phyloP scores from a whole-genome alignment of 1,140 invertebrate species.

The Hyles vespertilio region DNA sequence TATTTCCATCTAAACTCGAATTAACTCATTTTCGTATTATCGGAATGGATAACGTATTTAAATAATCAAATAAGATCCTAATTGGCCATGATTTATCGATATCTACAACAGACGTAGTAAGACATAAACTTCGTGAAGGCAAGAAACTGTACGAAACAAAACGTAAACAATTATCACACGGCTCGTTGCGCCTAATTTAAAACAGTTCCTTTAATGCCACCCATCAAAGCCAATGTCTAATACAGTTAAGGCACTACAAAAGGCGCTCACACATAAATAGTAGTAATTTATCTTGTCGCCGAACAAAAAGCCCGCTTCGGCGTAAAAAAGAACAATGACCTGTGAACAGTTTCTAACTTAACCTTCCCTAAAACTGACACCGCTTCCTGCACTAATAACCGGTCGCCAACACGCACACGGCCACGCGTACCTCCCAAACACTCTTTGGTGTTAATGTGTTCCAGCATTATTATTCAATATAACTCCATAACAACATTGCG shows the following conservation, averaged over 20 bases:
- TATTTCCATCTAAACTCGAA: neutral
- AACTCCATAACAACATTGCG: conserved; percentile 2
- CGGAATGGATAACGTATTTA: too few species aligned
- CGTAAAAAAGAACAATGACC: conserved; percentile 66
- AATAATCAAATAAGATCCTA: too few species aligned
- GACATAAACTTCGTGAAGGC: too few species aligned
- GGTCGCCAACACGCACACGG: conserved; percentile 23
- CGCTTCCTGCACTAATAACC: conserved; percentile 56
- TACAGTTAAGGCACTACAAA: conserved; percentile 18
- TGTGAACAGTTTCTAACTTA: conserved; percentile 54
- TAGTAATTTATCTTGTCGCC: conserved; percentile 44
- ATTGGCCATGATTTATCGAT: too few species aligned
- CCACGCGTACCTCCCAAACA: conserved; percentile 8
- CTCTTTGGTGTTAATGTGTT: conserved; percentile 13
- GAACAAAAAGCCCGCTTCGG: conserved; percentile 40
- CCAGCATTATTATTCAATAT: conserved; percentile 7
- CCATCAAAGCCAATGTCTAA: conserved; percentile 1
- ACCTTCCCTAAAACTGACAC: conserved; percentile 68
- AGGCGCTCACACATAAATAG: conserved; percentile 32
- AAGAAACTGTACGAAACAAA: too few species aligned
- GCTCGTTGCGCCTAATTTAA: conserved; percentile 1
- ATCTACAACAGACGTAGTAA: too few species aligned
- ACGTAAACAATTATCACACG: too few species aligned
- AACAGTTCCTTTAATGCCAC: neutral
- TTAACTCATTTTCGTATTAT: too few species aligned